Base-by-base conservation (phyloP, 2,113 vertebrate species). In the Silurus glanis region DNA sequence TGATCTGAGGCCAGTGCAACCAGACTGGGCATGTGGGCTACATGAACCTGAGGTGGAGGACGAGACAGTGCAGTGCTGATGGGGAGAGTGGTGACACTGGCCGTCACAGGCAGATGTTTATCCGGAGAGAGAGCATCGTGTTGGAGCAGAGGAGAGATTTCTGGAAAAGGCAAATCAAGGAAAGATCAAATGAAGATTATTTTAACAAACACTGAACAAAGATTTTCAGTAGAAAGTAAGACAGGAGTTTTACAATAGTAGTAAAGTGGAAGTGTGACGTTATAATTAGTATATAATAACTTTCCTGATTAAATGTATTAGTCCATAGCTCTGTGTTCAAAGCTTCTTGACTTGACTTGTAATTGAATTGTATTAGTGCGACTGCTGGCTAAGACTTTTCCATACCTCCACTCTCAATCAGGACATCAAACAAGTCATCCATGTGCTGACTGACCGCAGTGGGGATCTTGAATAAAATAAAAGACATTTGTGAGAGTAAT, bases 401-500 rank as follows among this genome's bases (percentile, higher is more conserved):
- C 90, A 92, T 87, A 99, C 98, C 98, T 96, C 98, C 98, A 0
- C 97, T 99, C 91, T 99, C 96, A 90, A 99, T 99, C 88, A 99
- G 96, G 88, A 99, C 97, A 89, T 99, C 98, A 75, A 99, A 99
- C 90, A 99, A 95, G 90, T 99, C 98, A 10, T 99, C 98, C 98
- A 99, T 99, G 91, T 99, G 98, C 93, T 99, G 98, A 90, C 98
- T 99, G 90, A 97, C 97, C 17, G 95, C 95, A 2, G 90, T 97
- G 92, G 97, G 93, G 91, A 96, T 89, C 98, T 99, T 90, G 3
- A 80, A 78, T 61, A 69, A 79, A 86, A 28, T 53, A 64, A 17
- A 76, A 9, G 49, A 59, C 16, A 80, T 5, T 23, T 13, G 45
- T 23, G 19, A 75, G 53, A 17, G 23, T 82, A 55, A 37, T 64